Evolutionary conservation across 2,888 invertebrate genomes (phyloP), one percentile per base, ranked within the genome.

Genomic region (Acanthoscelides obtectus): DNA sequence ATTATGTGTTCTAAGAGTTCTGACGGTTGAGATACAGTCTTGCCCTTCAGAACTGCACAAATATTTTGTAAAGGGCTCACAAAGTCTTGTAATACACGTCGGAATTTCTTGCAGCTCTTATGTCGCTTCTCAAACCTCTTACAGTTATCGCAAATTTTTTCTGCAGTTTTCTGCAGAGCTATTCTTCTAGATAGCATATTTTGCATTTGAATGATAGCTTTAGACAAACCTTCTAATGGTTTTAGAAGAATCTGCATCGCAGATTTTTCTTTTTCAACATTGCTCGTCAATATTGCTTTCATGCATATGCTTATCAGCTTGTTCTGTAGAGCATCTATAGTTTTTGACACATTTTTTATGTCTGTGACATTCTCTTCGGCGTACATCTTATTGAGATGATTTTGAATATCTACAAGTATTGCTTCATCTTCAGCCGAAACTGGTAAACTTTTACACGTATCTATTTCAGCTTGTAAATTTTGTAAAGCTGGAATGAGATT

Each of bases 261-360:
- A 0, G 83, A 80, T 73, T 82, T 81, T 71, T 82, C 76, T 21
- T 78, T 75, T 64, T 76, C 69, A 6, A 76, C 73, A 5, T 72
- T 72, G 63, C 80, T 79, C 4, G 75, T 76, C 22, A 82, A 75
- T n/a, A 84, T 82, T 6, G 83, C 82, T 77, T 80, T 83, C 75
- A 81, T 82, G 72, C 84, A 85, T 67, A 83, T 79, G 64, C 79
- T 81, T 22, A 85, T 83, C n/a, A 86, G 76, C 66, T 80, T 82
- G 71, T 81, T 82, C 71, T 85, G 83, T 21, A 85, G 74, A n/a
- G 71, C 72, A 72, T 82, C 81, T 25, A 85, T 74, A 66, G 79
- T 76, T 68, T 80, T 78, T 19, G 75, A 75, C 70, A 83, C 84
- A 70, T 76, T 70, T 64, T 73, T 71, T 20, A 77, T 22, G 25